phyloP scores from a whole-genome alignment of 2,797 vertebrate species.

The Bradypus variegatus region DNA sequence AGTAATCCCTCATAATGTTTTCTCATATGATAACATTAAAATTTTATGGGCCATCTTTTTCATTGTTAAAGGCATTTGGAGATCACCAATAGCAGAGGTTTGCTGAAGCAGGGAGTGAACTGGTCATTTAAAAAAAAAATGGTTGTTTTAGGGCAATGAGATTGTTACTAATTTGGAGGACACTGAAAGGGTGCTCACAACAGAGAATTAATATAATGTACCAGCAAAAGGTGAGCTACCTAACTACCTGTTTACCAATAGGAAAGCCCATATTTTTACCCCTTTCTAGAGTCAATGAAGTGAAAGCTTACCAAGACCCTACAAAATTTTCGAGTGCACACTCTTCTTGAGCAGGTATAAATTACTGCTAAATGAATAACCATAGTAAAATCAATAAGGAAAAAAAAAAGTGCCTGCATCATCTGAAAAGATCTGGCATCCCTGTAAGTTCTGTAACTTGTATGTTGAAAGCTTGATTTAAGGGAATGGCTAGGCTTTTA shows the following conservation, averaged over 20 bases:
- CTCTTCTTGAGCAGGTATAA: not conserved
- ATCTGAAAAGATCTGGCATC: not conserved
- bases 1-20: conserved; percentile 18
- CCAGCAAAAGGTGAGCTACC: not conserved
- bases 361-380: not conserved
- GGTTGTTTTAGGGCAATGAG: not conserved
- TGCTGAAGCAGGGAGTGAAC: not conserved
- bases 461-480: not conserved
- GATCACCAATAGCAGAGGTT: not conserved
- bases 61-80: not conserved
- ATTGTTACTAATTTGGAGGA: not conserved
- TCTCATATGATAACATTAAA: conserved; percentile 30
- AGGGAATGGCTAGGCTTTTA: not conserved
- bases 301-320: not conserved
- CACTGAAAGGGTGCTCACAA: not conserved
- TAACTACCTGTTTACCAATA: not conserved
- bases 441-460: not conserved
- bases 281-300: not conserved
- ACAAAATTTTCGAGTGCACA: not conserved
- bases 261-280: not conserved
- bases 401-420: not conserved
- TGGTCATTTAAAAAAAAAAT: not conserved
- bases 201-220: not conserved
- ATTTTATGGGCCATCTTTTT: conserved; percentile 36
- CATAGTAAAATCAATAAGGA: not conserved